Base-by-base conservation (phyloP, 2,113 vertebrate genomes). In the Nesogale talazaci region DNA sequence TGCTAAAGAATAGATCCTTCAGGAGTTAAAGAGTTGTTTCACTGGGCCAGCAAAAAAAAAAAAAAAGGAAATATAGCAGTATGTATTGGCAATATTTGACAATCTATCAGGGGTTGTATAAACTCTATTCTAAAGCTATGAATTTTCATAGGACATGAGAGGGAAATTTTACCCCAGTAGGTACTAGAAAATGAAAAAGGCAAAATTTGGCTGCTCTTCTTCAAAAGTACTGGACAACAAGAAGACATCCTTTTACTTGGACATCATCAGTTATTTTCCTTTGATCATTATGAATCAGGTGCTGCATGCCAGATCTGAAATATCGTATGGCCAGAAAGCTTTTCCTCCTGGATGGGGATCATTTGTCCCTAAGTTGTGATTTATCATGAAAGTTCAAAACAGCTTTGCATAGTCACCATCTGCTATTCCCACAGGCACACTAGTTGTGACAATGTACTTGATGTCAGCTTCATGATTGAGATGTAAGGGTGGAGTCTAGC, bases 141-240 rank as follows among this genome's bases (percentile, higher is more conserved):
- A 89, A 75, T 95, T 91, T 38, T 46, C 61, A 91, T 27, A 27
- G 36, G n/a, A 63, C 2, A n/a, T 40, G 29, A 59, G 25, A 77
- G 27, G 29, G 17, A 31, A 88, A 56, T 82, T 40, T 38, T 82
- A 92, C 0, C 69, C 29, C 3, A 86, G 20, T 23, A 42, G 19
- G 63, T 80, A 27, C 25, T n/a, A 69, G 40, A 88, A 94, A 89
- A 86, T 31, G 16, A 88, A 80, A 88, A 85, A 69, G 9, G 6
- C 59, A 22, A 82, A 78, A 72, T 25, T 6, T 38, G 31, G 36
- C 42, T 77, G 38, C n/a, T 27, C 25, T 57, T 89, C 87, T 92
- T 86, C 34, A 83, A 94, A 90, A 92, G 22, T 31, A 38, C 69
- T 69, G n/a, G 65, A 6, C 92, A 90, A 61, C 15, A 90, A 85